Conservation (phyloP, 1,140 invertebrate genomes). For the Atta texana region DNA sequence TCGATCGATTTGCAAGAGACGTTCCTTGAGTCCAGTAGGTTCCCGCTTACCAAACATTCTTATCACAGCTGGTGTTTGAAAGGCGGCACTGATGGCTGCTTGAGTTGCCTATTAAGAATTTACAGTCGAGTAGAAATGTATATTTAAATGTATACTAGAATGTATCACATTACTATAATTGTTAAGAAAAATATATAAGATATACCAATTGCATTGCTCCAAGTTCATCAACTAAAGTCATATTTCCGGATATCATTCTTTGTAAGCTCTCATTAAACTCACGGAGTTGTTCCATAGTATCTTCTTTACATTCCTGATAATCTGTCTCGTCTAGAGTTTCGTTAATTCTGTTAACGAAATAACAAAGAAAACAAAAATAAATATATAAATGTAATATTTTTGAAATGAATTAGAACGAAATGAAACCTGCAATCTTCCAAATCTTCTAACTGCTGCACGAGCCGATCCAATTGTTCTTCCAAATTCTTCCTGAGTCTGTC, state of each 20-base stretch:
- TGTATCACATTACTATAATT: neutral
- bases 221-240: slow-evolving; percentile 90
- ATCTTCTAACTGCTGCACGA: slow-evolving; percentile 91
- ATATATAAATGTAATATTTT: neutral
- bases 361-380: neutral
- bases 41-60: slow-evolving; percentile 92
- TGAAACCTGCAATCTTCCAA: slow-evolving; percentile 90
- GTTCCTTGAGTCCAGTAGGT: slow-evolving; percentile 89
- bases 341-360: slow-evolving; percentile 85
- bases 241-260: slow-evolving; percentile 90
- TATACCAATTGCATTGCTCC: slow-evolving; percentile 89
- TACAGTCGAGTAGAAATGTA: slow-evolving; percentile 32
- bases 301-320: slow-evolving; percentile 91
- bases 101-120: slow-evolving; percentile 89
- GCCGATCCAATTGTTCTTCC: slow-evolving; percentile 90
- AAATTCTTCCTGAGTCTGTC: slow-evolving; percentile 90
- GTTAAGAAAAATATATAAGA: neutral
- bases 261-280: slow-evolving; percentile 91
- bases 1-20: slow-evolving; percentile 87
- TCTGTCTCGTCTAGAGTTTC: slow-evolving; percentile 88
- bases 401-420: neutral
- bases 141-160: slow-evolving; percentile 20
- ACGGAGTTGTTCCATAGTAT: slow-evolving; percentile 92
- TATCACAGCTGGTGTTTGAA: slow-evolving; percentile 93
- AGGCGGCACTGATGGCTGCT: slow-evolving; percentile 92